A percentile compares a stretch with the other conserved stretches of the same genome.
phyloP scores from a whole-genome alignment of 2,113 vertebrate genomes.

The Alethe diademata region DNA sequence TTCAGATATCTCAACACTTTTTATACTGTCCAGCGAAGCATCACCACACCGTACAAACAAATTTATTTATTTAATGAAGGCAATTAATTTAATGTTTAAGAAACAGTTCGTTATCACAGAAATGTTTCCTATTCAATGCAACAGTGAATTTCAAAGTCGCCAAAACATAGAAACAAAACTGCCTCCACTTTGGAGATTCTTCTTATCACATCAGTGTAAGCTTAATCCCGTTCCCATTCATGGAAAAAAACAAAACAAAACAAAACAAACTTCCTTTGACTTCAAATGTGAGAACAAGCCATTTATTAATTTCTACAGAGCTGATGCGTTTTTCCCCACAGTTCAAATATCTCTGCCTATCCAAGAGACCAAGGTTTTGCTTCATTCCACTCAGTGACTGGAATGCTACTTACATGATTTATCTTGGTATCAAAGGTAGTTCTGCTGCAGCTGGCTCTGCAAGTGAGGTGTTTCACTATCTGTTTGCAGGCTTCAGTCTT shows the following conservation, averaged over 20 bases:
- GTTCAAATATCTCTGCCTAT: not conserved
- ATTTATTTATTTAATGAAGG: not conserved
- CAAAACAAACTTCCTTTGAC: not conserved
- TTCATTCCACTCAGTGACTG: not conserved
- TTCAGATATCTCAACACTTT: not conserved
- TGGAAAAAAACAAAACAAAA: not conserved
- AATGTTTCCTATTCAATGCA: not conserved
- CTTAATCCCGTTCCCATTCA: not conserved
- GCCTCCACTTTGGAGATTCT: not conserved
- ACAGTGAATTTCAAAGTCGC: not conserved
- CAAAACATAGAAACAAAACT: not conserved
- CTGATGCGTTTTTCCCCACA: not conserved
- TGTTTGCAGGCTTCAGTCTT: conserved; percentile 91
- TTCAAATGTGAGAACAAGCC: not conserved
- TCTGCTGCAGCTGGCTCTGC: conserved; percentile 77
- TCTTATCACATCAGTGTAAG: not conserved
- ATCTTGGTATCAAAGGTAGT: conserved; percentile 82
- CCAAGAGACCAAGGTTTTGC: not conserved
- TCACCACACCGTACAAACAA: not conserved
- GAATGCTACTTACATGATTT: conserved; percentile 83
- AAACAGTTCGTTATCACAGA: not conserved
- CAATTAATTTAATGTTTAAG: not conserved
- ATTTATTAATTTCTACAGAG: not conserved
- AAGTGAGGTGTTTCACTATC: conserved; percentile 85
- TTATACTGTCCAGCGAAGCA: not conserved